phyloP scores from a whole-genome alignment of 2,797 vertebrate species.

The Dermochelys coriacea region DNA sequence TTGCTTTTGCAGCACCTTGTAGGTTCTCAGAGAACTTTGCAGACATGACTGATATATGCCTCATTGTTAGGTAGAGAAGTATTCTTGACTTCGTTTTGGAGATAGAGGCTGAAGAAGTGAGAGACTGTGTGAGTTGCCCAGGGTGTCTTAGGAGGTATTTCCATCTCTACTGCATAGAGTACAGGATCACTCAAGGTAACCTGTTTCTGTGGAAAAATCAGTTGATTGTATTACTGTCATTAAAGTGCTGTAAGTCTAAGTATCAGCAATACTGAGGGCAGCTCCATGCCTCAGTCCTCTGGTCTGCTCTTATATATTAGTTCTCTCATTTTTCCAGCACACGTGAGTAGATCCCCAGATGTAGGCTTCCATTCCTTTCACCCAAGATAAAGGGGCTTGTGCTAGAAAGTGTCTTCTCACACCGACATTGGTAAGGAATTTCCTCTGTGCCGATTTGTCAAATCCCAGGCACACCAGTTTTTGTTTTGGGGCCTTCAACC shows the following conservation, averaged over 20 bases:
- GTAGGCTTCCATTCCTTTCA: neutral
- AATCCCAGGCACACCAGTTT: neutral
- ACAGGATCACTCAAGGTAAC: neutral
- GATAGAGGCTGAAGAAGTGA: neutral
- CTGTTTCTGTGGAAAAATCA: conserved; percentile 1
- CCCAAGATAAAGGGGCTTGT: neutral
- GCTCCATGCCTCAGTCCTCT: neutral
- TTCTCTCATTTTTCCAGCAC: neutral
- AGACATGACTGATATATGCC: neutral
- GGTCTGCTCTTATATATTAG: neutral
- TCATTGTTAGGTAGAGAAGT: neutral
- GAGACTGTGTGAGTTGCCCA: neutral
- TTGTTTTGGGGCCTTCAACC: neutral
- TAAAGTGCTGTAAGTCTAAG: neutral
- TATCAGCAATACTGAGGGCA: neutral
- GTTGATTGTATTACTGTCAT: neutral
- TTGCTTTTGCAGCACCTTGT: neutral
- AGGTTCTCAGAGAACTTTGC: neutral
- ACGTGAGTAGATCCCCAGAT: neutral
- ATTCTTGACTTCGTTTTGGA: neutral
- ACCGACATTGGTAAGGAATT: neutral
- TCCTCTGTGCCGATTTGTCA: neutral
- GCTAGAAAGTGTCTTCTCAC: neutral
- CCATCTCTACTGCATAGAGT: no score
- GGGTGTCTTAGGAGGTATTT: neutral